phyloP scores from a whole-genome alignment of 2,113 vertebrate species.

The Uropsilus gracilis region DNA sequence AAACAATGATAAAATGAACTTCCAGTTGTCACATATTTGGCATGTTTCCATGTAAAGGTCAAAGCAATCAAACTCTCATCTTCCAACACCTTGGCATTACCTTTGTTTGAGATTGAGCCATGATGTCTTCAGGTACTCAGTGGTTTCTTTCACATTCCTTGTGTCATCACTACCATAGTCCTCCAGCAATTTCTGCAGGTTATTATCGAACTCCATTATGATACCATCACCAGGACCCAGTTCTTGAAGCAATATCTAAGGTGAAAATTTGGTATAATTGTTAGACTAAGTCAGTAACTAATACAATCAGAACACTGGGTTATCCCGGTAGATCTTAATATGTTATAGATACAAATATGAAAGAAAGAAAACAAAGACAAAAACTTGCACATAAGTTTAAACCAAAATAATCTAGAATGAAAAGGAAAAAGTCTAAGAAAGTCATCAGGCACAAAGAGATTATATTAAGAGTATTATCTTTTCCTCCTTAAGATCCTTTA shows the following conservation, averaged over 20 bases:
- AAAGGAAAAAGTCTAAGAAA: conserved; percentile 1
- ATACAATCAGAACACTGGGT: not conserved
- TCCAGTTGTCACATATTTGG: not conserved
- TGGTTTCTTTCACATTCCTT: conserved; percentile 93
- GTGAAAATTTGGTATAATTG: conserved; percentile 24
- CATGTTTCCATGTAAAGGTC: not conserved
- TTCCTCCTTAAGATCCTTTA: not conserved
- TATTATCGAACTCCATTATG: conserved; percentile 91
- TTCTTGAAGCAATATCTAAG: conserved; percentile 92
- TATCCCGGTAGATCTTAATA: not conserved
- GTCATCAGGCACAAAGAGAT: not conserved
- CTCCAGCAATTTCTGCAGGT: conserved; percentile 92
- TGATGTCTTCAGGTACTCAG: conserved; percentile 89
- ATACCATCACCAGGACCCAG: conserved; percentile 90
- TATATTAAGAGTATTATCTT: not conserved
- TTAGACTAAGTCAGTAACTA: conserved; percentile 27
- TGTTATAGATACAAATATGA: not conserved
- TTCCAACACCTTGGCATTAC: conserved; percentile 79
- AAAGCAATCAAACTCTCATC: not conserved
- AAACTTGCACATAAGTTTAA: not conserved
- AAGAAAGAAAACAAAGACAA: not conserved
- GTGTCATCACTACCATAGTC: conserved; percentile 95
- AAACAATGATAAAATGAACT: not conserved
- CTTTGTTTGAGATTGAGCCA: conserved; percentile 94
- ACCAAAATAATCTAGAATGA: conserved; percentile 12